Base-by-base conservation (phyloP, 2,888 invertebrate genomes). In the Ariolimax columbianus region DNA sequence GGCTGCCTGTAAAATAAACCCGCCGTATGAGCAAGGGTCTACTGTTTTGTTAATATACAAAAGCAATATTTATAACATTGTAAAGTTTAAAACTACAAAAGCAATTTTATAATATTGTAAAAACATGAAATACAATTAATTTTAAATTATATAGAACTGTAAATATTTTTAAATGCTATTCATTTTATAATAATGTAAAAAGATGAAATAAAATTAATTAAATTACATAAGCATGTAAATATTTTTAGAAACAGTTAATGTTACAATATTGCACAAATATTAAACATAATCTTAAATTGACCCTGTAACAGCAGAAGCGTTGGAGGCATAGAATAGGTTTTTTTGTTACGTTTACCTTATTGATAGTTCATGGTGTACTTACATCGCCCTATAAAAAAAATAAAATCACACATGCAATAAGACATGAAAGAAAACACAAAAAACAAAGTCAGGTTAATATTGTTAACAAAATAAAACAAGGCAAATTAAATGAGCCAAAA, bases 371-470 rank as follows among this genome's bases (percentile, higher is more conserved):
- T n/a, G 59, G 3, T 78, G 14, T 82, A 82, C 82, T 82, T 82
- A 82, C 82, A 59, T 82, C 82, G 30, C 82, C 82, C 82, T 82
- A 82, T 82, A 40, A 43, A 33, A 30, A 83, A 47, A 79, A 43
- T 43, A 55, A 72, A 47, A 70, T 40, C 40, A 38, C 70, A 70
- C 19, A 40, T 36, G 26, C 14, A 70, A 40, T 38, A 7, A 26
- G 9, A 63, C 26, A 82, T 72, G 11, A 55, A 75, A 14, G 47
- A 43, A 0, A 83, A 55, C 73, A 73, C 14, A 73, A 75, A 11
- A 66, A 43, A 0, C 77, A 55, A 82, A 82, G 33, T 2, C 23
- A 19, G 19, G 33, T 73, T 14, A 30, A 43, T 14, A 30, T 1
- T 47, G 30, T 14, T 30, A 43, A 11, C 6, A 63, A 63, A 14